These are phyloP conservation scores for Epizoanthus fatuus DNA, from an alignment of 92 coral and sea anemone genomes.

Conservation along the genomic window DNA sequence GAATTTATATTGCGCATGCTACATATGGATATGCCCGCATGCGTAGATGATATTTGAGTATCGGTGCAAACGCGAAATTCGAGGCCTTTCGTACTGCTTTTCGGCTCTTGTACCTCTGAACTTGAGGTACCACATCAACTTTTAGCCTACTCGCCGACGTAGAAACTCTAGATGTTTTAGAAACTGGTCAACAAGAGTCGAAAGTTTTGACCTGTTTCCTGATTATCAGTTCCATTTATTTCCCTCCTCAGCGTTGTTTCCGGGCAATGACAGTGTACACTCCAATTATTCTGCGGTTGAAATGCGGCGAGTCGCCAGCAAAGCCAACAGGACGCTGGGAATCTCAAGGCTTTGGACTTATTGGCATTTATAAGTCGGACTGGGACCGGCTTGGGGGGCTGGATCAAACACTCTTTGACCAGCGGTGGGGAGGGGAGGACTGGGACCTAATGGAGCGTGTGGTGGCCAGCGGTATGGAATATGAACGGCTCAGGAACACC, in stretches of 20 bases:
- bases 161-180: too few species aligned
- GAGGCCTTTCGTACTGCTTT: too few species aligned
- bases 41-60: too few species aligned
- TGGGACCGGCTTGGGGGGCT: constrained; percentile 93
- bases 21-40: too few species aligned
- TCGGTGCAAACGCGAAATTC: too few species aligned
- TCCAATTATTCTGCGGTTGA: constrained; percentile 79
- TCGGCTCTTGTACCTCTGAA: too few species aligned
- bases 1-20: too few species aligned
- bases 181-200: too few species aligned
- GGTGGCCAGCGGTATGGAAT: constrained; percentile 78
- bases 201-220: too few species aligned
- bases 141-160: too few species aligned
- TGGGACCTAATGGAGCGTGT: constrained; percentile 92
- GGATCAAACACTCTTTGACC: constrained; percentile 70
- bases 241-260: constrained; percentile 75
- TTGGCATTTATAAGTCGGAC: constrained; percentile 85
- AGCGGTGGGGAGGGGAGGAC: constrained; percentile 94
- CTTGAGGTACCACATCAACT: too few species aligned
- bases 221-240: too few species aligned
- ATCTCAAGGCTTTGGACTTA: constrained; percentile 86
- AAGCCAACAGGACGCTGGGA: constrained; percentile 83
- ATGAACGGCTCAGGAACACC: constrained; percentile 75
- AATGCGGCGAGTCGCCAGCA: constrained; percentile 72
- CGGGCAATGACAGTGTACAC: constrained; percentile 83